Percentiles rank a stretch among this genome's conserved stretches.
These are phyloP conservation scores for Apis cerana DNA, from an alignment of 1,140 invertebrate species.

Conservation along the genomic window DNA sequence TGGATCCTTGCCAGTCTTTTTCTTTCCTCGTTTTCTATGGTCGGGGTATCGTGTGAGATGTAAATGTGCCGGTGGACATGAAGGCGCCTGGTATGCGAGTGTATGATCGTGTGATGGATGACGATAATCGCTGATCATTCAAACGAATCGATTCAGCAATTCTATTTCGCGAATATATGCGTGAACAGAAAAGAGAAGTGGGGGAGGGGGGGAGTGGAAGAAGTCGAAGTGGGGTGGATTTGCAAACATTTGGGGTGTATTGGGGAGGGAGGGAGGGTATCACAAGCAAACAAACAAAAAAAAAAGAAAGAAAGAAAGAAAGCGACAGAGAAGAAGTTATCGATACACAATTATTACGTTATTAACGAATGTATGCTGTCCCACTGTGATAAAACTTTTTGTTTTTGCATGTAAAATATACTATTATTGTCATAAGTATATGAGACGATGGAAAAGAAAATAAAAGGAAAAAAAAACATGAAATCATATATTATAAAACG, in stretches of 20 bases:
- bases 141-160: conserved; percentile 30
- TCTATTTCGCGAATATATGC: conserved; percentile 2
- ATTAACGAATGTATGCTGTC: conserved; percentile 79
- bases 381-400: conserved; percentile 80
- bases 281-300: background rate
- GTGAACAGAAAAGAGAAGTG: background rate
- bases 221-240: background rate
- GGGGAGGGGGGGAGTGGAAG: background rate
- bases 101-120: conserved; percentile 8
- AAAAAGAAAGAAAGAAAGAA: no score
- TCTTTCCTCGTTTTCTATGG: background rate
- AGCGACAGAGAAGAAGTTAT: conserved; percentile 55
- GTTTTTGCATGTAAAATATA: conserved; percentile 80
- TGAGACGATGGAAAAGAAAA: conserved; percentile 25
- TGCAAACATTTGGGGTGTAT: background rate
- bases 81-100: conserved; percentile 1
- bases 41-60: background rate
- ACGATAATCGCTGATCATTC: conserved; percentile 50
- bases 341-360: conserved; percentile 75
- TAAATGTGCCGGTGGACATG: conserved; percentile 2
- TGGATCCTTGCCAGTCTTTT: conserved; percentile 44
- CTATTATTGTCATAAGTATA: conserved; percentile 74
- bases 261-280: background rate
- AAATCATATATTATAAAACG: conserved; percentile 40
- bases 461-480: conserved; percentile 51